phyloP scores from a whole-genome alignment of 2,797 vertebrate species.

The Alauda arvensis region DNA sequence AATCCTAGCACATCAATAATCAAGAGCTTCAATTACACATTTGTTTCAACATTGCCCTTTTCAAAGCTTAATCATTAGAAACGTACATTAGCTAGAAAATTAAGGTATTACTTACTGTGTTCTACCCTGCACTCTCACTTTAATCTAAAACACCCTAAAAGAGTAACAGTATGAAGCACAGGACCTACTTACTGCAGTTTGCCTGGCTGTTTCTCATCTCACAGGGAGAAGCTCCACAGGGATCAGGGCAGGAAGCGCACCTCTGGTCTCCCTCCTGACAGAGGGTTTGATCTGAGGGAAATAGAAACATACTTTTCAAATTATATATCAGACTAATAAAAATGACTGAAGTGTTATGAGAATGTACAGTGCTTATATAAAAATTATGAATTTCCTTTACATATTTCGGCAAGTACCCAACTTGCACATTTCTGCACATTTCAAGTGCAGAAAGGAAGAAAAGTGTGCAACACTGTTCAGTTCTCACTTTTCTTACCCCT shows the following conservation, averaged over 20 bases:
- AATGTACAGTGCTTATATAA: neutral
- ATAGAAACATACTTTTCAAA: neutral
- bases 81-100: neutral
- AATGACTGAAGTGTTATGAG: neutral
- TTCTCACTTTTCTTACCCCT: neutral
- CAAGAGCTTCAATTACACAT: neutral
- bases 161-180: neutral
- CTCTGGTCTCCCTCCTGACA: conserved; percentile 81
- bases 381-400: neutral
- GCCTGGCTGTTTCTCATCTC: conserved; percentile 64
- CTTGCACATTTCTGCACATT: too few species aligned
- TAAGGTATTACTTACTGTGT: neutral
- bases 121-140: neutral
- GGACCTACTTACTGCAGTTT: conserved; percentile 85
- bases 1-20: neutral
- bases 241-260: conserved; percentile 79
- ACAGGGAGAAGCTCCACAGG: conserved; percentile 75
- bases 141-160: neutral
- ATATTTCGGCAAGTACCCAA: neutral
- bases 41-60: conserved; percentile 40
- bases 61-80: conserved; percentile 18
- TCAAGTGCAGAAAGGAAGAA: neutral
- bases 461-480: neutral
- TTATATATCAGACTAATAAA: neutral
- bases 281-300: conserved; percentile 70